phyloP scores from a whole-genome alignment of 2,113 vertebrate genomes.

The Barbus barbus region DNA sequence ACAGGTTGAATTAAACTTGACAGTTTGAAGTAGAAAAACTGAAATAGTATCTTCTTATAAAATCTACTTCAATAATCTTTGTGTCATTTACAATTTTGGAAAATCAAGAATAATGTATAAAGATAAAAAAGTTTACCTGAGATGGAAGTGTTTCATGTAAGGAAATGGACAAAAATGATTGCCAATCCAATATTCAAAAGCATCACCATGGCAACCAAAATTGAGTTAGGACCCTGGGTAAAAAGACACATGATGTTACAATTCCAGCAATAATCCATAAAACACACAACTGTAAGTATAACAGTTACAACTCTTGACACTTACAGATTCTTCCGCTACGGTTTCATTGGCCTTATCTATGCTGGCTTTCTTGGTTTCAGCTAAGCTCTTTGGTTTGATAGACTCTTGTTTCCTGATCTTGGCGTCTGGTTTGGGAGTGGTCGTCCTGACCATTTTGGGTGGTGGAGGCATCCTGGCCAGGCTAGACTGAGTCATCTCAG shows the following conservation, averaged over 20 bases:
- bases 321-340: slow-evolving; percentile 78
- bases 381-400: slow-evolving; percentile 93
- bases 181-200: slow-evolving; percentile 99
- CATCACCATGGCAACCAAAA: slow-evolving; percentile 98
- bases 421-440: slow-evolving; percentile 80
- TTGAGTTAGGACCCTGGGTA: slow-evolving; percentile 90
- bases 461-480: slow-evolving; percentile 77
- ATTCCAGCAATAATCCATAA: slow-evolving; percentile 33
- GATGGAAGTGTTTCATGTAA: slow-evolving; percentile 89
- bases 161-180: slow-evolving; percentile 99
- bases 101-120: too few species aligned
- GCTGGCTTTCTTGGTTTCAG: slow-evolving; percentile 84
- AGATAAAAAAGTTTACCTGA: slow-evolving; percentile 80
- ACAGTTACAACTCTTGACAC: slow-evolving; percentile 39
- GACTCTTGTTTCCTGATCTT: slow-evolving; percentile 92
- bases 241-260: slow-evolving; percentile 53
- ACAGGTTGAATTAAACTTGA: too few species aligned
- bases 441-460: slow-evolving; percentile 72
- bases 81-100: too few species aligned
- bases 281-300: not conserved
- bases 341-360: slow-evolving; percentile 76
- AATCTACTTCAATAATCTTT: too few species aligned
- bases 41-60: too few species aligned
- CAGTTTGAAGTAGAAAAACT: too few species aligned
- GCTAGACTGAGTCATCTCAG: slow-evolving; percentile 73